Conservation (phyloP, 1,140 invertebrate genomes). For the Heliothis subflexa region DNA sequence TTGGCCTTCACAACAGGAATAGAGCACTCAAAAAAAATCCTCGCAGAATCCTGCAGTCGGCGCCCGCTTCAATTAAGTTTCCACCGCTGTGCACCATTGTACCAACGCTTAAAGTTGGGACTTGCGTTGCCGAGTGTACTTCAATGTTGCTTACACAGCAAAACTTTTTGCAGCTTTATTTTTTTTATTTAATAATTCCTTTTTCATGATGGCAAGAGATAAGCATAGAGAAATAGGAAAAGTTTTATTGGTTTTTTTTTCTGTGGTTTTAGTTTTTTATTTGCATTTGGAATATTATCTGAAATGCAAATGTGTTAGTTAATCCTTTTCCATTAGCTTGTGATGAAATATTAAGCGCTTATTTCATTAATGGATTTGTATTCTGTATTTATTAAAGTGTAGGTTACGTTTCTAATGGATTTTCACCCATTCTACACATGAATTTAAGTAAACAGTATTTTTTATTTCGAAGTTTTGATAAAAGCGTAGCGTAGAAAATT, state of each 20-base stretch:
- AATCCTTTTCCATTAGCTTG: neutral
- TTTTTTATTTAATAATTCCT: constrained; percentile 16
- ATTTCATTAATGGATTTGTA: no score
- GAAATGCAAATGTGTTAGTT: neutral
- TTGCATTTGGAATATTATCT: neutral
- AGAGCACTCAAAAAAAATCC: constrained; percentile 28
- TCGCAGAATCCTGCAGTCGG: constrained; percentile 3
- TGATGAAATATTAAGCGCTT: neutral
- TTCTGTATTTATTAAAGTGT: no score
- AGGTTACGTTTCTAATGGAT: no score
- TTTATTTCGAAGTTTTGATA: no score
- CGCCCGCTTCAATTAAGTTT: constrained; percentile 46
- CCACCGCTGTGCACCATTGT: constrained; percentile 39
- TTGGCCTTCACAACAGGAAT: neutral
- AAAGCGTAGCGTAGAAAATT: no score
- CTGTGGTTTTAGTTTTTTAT: neutral
- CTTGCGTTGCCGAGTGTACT: constrained; percentile 42
- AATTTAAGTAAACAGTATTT: no score
- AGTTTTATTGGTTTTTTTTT: constrained; percentile 29
- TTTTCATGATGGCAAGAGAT: constrained; percentile 12
- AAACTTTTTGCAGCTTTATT: constrained; percentile 29
- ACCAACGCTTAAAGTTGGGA: constrained; percentile 35
- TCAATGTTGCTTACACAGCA: constrained; percentile 17
- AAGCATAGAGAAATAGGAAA: constrained; percentile 27
- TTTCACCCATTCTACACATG: no score